phyloP scores from a whole-genome alignment of 2,888 invertebrate species.

The Plutella xylostella region DNA sequence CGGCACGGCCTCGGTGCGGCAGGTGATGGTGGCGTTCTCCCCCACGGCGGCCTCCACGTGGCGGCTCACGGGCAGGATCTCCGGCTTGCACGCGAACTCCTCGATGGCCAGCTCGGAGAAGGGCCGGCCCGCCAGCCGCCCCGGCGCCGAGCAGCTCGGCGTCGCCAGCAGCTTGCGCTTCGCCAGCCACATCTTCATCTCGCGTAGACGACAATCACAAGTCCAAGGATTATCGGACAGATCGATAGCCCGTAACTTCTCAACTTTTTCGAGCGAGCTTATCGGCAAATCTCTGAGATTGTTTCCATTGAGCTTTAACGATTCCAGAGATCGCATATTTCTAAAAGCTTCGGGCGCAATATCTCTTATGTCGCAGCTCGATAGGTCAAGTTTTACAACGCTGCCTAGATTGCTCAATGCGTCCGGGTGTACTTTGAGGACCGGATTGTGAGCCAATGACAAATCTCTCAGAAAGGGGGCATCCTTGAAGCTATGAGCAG shows the following conservation, averaged over 20 bases:
- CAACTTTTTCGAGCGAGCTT: conserved; percentile 78
- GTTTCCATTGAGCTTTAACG: conserved; percentile 85
- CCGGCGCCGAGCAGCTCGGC: conserved; percentile 81
- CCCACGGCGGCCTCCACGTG: conserved; percentile 84
- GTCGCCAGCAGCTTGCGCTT: conserved; percentile 83
- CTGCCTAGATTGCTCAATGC: conserved; percentile 81
- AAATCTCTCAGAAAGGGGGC: conserved; percentile 86
- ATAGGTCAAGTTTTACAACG: conserved; percentile 85
- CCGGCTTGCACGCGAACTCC: conserved; percentile 89
- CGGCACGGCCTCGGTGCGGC: conserved; percentile 85
- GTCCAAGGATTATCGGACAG: conserved; percentile 91
- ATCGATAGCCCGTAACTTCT: conserved; percentile 82
- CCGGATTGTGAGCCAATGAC: conserved; percentile 83
- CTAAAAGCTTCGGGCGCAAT: conserved; percentile 80
- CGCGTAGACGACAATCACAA: conserved; percentile 86
- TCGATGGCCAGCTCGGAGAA: conserved; percentile 83
- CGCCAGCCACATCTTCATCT: conserved; percentile 84
- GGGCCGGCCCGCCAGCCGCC: conserved; percentile 75
- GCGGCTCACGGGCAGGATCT: conserved; percentile 79
- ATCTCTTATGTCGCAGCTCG: conserved; percentile 83
- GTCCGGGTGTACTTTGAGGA: conserved; percentile 80
- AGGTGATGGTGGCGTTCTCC: conserved; percentile 87
- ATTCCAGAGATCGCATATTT: conserved; percentile 80
- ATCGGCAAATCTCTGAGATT: conserved; percentile 79
- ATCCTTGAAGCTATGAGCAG: conserved; percentile 82